These are phyloP conservation scores for Dynastes maya DNA, from an alignment of 2,888 invertebrate genomes.

Conservation along the genomic window DNA sequence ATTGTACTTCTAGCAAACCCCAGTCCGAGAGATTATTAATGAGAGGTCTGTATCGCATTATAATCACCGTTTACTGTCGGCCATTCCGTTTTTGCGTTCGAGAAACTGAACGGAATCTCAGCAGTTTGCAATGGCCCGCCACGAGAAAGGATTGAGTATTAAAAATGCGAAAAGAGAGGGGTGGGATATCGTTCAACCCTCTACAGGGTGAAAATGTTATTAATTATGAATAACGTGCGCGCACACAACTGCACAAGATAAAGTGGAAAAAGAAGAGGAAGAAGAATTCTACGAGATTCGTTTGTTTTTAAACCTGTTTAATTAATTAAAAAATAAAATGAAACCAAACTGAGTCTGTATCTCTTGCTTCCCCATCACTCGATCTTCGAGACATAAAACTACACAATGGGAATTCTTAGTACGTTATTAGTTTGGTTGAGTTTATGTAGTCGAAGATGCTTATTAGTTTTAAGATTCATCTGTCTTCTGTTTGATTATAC, in stretches of 20 bases:
- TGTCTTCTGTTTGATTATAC: constrained; percentile 64
- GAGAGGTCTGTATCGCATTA: constrained; percentile 55
- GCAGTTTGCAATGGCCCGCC: constrained; percentile 20
- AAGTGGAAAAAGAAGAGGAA: constrained; percentile 35
- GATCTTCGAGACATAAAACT: constrained; percentile 48
- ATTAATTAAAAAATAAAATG: constrained; percentile 67
- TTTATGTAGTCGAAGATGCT: constrained; percentile 56
- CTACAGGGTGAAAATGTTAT: constrained; percentile 63
- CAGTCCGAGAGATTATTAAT: constrained; percentile 57
- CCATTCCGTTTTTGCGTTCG: constrained; percentile 42
- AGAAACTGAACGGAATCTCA: constrained; percentile 7
- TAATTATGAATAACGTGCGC: constrained; percentile 63
- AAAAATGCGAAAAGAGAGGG: constrained; percentile 56
- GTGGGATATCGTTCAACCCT: constrained; percentile 56
- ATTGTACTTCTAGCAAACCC: constrained; percentile 52
- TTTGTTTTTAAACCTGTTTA: constrained; percentile 66
- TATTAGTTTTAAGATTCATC: constrained; percentile 59
- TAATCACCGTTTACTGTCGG: constrained; percentile 53
- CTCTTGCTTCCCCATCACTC: constrained; percentile 30
- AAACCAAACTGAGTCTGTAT: constrained; percentile 59
- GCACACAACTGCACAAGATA: constrained; percentile 54
- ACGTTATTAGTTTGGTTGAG: constrained; percentile 54
- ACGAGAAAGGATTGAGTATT: constrained; percentile 56
- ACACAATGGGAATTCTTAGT: constrained; percentile 55
- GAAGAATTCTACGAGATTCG: constrained; percentile 60